phyloP scores from a whole-genome alignment of 2,797 vertebrate species.

The Eulemur rubriventer region DNA sequence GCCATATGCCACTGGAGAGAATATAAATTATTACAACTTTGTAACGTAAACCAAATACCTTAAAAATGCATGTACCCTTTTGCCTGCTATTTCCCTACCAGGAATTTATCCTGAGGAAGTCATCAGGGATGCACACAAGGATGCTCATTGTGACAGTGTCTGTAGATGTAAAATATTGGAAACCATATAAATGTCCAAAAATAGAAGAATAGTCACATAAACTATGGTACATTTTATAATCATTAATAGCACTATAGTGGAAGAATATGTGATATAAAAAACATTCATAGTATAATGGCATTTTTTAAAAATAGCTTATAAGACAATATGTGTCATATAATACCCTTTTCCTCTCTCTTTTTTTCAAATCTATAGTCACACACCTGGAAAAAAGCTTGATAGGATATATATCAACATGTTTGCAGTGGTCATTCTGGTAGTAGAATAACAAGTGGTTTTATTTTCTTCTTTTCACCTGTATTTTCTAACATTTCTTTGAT shows the following conservation, averaged over 20 bases:
- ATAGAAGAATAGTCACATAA: slow-evolving; percentile 8
- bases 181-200: slow-evolving; percentile 22
- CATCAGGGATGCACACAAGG: neutral
- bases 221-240: neutral
- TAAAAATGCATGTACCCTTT: neutral
- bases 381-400: neutral
- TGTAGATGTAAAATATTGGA: neutral
- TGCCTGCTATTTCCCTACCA: neutral
- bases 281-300: neutral
- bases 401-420: neutral
- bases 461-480: neutral
- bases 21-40: slow-evolving; percentile 34
- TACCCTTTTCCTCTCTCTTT: neutral
- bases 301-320: neutral
- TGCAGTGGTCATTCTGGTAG: neutral
- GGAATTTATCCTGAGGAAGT: neutral
- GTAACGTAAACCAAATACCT: neutral
- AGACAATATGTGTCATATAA: neutral
- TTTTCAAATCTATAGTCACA: neutral
- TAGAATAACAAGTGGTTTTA: neutral
- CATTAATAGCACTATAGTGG: neutral
- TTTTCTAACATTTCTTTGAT: slow-evolving; percentile 10
- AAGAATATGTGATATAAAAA: neutral
- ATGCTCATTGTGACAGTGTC: neutral
- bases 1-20: neutral